A percentile compares a stretch with the other conserved stretches of the same genome.
phyloP scores from a whole-genome alignment of 2,113 vertebrate genomes.

The Pantherophis guttatus region DNA sequence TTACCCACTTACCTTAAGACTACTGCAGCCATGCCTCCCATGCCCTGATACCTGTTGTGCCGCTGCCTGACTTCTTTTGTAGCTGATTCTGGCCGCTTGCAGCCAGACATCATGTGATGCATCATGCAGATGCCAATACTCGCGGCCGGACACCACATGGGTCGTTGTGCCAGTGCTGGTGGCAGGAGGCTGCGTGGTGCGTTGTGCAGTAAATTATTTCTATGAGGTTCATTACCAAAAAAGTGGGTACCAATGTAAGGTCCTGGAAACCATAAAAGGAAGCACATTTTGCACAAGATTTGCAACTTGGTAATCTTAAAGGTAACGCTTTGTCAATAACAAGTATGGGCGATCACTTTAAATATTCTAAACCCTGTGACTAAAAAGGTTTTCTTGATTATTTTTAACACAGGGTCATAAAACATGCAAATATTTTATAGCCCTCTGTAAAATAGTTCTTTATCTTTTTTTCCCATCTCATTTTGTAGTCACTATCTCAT shows the following conservation, averaged over 20 bases:
- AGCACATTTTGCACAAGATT: neutral
- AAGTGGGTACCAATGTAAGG: neutral
- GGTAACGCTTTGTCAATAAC: neutral
- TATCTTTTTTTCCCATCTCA: constrained; percentile 68
- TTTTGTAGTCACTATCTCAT: constrained; percentile 64
- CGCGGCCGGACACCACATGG: no score
- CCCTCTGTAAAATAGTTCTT: constrained; percentile 70
- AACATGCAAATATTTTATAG: constrained; percentile 70
- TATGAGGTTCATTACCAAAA: neutral
- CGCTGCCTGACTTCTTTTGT: no score
- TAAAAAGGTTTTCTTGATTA: constrained; percentile 20
- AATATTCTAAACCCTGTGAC: neutral
- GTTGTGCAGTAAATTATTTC: neutral
- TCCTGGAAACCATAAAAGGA: neutral
- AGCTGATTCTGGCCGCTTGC: no score
- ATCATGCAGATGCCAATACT: no score
- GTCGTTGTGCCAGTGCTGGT: rapidly evolving
- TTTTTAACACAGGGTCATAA: constrained; percentile 64
- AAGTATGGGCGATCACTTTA: neutral
- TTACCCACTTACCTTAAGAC: no score
- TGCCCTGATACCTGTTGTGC: no score
- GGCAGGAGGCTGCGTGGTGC: no score
- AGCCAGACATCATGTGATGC: no score
- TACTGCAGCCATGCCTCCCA: no score
- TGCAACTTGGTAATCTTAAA: neutral